Evolutionary conservation across 1,140 invertebrate genomes (phyloP), one percentile per base, ranked within the genome.

Genomic region (Pomacea maculata): DNA sequence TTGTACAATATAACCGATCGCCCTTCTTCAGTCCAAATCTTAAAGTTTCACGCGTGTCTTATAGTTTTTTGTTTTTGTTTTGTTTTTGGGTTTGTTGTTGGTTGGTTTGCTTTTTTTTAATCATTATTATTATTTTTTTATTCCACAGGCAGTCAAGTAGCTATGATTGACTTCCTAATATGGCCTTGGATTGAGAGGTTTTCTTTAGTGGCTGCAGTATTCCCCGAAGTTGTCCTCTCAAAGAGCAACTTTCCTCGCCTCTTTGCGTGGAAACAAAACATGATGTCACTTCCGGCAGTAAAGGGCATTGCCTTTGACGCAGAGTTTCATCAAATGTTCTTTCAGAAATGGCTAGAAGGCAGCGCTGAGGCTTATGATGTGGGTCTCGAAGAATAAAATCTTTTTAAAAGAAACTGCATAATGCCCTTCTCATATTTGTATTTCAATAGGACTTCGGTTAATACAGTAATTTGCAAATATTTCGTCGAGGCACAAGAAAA

Each of bases 181-280:
- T 89, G 88, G 88, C 88, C 88, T 15, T 86, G 84, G 85, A 85
- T 88, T 75, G 88, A 89, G 75, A 73, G 88, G 68, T 29, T 89
- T 19, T 65, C 72, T n/a, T 70, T 84, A 7, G 45, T 87, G 29
- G 52, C 77, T 6, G 79, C 34, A 12, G 61, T 76, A 25, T 79
- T 82, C 25, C 76, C 84, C 29, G 80, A 82, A 57, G 70, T 84
- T 3, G 68, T 81, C 52, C 67, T 87, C 0, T 80, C 83, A 45
- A 19, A 71, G n/a, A 78, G 68, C 4, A 70, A 79, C 25, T 86
- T 86, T 63, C 87, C 87, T n/a, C 82, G 80, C 19, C 75, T 89
- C 9, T 19, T 65, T n/a, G 75, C 80, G 15, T 89, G 86, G 85
- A 81, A 85, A 65, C 75, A 86, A n/a, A 64, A 77, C 74, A 88